Evolutionary conservation across 2,888 invertebrate species (phyloP), one percentile per base, ranked within the genome.

Genomic region (Tromatobia lineatoria): DNA sequence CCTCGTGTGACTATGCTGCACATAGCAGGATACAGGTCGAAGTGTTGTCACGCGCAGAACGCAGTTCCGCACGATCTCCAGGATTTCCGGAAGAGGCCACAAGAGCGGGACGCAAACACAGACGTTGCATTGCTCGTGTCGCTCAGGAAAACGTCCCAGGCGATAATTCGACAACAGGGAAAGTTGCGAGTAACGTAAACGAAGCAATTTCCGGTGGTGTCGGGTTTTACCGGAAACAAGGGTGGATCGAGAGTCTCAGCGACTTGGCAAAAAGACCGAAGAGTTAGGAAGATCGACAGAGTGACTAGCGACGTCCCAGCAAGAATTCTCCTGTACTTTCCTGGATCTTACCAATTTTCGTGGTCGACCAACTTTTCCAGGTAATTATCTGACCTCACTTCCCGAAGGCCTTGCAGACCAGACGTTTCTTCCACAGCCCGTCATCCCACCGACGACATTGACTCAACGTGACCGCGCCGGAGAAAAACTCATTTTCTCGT

Each of bases 121-220:
- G 20, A 38, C 59, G 61, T 8, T 8, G n/a, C 23, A n/a, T 47
- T 23, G 23, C 20, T 67, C 7, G 47, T 23, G 25, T 45, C 15
- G 15, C 15, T 15, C 15, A 15, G 18, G 4, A 11, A 15, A 15
- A 38, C 23, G 6, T 45, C 25, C 15, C 15, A 47, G 25, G 45
- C 45, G 20, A 20, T 45, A n/a, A 20, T 13, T 23, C 66, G 20
- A 23, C 70, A 59, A 42, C 52, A 34, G 29, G 29, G 42, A 83
- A 79, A 83, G 79, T 83, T 83, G 42, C 57, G 79, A 47, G 75
- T 75, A 80, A 82, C 83, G 82, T 88, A 87, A 64, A 87, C 85
- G 83, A 85, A 87, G 79, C 87, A 87, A 88, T 88, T 88, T 85
- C 85, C 84, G 64, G 74, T 80, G 80, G 59, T 29, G 73, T 76